phyloP scores from a whole-genome alignment of 2,113 vertebrate genomes.

The Nanorana parkeri region DNA sequence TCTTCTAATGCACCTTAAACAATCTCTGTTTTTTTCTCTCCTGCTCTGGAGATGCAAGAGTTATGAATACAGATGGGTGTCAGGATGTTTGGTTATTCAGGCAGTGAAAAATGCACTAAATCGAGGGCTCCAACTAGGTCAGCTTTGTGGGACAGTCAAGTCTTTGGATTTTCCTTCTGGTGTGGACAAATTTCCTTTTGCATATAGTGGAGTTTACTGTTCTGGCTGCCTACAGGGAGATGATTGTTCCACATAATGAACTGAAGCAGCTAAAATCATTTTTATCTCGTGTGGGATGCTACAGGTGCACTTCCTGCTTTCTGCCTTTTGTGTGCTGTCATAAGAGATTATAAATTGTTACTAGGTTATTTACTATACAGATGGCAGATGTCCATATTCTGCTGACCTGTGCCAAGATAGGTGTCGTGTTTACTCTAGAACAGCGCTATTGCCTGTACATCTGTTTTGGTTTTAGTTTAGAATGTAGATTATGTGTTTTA shows the following conservation, averaged over 20 bases:
- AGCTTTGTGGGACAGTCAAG: slow-evolving; percentile 42
- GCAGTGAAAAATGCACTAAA: slow-evolving; percentile 62
- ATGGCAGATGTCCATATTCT: too few relatives aligned
- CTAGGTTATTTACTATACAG: background rate
- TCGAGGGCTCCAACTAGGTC: slow-evolving; percentile 49
- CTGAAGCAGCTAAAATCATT: background rate
- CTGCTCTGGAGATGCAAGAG: slow-evolving; percentile 1
- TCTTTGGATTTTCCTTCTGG: slow-evolving; percentile 47
- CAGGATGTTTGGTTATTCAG: slow-evolving; percentile 40
- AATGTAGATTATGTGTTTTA: too few relatives aligned
- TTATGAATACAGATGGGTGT: background rate
- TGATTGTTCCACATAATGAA: background rate
- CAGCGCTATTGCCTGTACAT: too few relatives aligned
- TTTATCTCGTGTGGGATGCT: background rate
- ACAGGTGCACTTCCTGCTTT: background rate
- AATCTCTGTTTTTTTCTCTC: background rate
- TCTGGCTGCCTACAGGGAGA: slow-evolving; percentile 7
- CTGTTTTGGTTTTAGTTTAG: too few relatives aligned
- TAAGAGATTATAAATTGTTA: background rate
- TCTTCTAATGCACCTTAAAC: background rate
- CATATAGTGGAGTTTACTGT: background rate
- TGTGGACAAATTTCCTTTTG: slow-evolving; percentile 14
- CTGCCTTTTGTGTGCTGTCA: background rate
- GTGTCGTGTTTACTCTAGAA: too few relatives aligned
- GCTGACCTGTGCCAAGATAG: too few relatives aligned